Evolutionary conservation across 2,797 vertebrate genomes (phyloP).

Genomic region (Ateles fusciceps): DNA sequence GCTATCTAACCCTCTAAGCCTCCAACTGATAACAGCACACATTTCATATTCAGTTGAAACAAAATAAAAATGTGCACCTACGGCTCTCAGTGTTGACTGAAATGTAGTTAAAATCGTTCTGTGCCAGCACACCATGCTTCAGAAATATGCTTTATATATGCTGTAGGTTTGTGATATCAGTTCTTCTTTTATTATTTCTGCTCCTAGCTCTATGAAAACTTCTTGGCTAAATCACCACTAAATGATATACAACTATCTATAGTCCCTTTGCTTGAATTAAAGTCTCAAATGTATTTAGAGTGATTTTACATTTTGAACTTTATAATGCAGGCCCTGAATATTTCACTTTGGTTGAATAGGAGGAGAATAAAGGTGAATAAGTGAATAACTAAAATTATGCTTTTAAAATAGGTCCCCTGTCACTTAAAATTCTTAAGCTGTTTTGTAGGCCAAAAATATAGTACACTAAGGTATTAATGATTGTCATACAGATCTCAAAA

Average conservation of each 20-base stretch:
- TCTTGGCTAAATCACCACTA: slow-evolving; percentile 37
- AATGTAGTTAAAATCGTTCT: slow-evolving; percentile 20
- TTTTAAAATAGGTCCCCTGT: slow-evolving; percentile 58
- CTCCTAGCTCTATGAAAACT: slow-evolving; percentile 41
- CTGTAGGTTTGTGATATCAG: not conserved
- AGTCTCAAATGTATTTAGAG: slow-evolving; percentile 57
- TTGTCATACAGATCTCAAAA: slow-evolving; percentile 51
- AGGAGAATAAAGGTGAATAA: slow-evolving; percentile 50
- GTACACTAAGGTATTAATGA: slow-evolving; percentile 16
- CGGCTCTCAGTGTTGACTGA: slow-evolving; percentile 53
- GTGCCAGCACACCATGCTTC: slow-evolving; percentile 10
- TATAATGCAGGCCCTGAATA: slow-evolving; percentile 62
- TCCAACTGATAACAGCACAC: slow-evolving; percentile 25
- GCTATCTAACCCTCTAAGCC: slow-evolving; percentile 5
- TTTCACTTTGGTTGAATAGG: slow-evolving; percentile 59
- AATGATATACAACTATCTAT: not conserved
- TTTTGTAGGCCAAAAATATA: slow-evolving; percentile 56
- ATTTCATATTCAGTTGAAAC: slow-evolving; percentile 42
- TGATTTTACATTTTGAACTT: slow-evolving; percentile 60
- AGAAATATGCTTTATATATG: not conserved
- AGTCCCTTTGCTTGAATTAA: slow-evolving; percentile 57
- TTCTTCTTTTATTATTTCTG: slow-evolving; percentile 14
- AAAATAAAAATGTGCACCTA: slow-evolving; percentile 50
- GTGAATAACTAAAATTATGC: slow-evolving; percentile 47
- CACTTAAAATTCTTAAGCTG: slow-evolving; percentile 53